Conservation (phyloP, 2,797 vertebrate species). For the Luscinia luscinia region DNA sequence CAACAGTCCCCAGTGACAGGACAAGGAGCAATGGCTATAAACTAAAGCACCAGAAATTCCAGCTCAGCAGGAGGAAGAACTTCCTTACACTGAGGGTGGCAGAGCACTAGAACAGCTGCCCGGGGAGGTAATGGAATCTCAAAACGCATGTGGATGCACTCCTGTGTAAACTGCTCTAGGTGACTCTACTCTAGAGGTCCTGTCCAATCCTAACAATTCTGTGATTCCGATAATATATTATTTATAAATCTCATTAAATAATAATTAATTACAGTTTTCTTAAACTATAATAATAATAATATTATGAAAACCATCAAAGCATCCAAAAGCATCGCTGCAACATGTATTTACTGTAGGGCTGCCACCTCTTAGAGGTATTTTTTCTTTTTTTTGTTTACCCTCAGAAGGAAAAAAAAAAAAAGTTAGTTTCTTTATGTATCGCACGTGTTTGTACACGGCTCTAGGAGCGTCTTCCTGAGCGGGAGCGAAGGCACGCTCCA, state of each 20-base stretch:
- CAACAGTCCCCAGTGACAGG: neutral
- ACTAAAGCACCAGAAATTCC: neutral
- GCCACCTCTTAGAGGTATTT: too few relatives aligned
- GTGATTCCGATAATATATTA: neutral
- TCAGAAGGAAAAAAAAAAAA: too few relatives aligned
- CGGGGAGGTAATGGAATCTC: neutral
- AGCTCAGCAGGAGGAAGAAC: neutral
- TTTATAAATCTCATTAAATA: neutral
- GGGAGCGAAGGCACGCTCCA: fast-evolving
- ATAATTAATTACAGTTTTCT: too few relatives aligned
- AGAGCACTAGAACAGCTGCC: neutral
- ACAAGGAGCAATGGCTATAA: neutral
- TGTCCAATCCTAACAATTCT: neutral
- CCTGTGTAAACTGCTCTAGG: neutral
- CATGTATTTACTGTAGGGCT: fast-evolving
- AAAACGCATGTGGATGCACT: neutral
- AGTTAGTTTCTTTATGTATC: neutral
- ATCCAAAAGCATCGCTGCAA: fast-evolving
- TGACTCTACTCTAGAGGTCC: neutral
- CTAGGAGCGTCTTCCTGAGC: neutral
- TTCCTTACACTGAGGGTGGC: neutral
- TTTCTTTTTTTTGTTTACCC: neutral
- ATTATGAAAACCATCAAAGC: neutral
- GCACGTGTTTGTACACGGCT: fast-evolving
- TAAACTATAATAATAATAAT: neutral